Evolutionary conservation across 2,113 vertebrate species (phyloP).

Genomic region (Addax nasomaculatus): DNA sequence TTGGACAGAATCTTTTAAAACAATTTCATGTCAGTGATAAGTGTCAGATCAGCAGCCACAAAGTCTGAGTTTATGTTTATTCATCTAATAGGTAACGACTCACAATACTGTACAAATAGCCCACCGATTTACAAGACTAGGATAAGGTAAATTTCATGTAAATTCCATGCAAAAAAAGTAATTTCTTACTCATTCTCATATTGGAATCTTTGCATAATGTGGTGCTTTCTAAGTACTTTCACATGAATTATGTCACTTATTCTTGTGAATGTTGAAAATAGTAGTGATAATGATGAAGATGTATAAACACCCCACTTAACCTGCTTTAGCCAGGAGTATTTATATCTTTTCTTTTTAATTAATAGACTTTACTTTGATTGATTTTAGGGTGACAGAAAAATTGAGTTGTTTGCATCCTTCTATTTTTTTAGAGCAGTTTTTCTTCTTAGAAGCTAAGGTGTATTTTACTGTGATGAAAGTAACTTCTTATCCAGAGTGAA

Average conservation of each 20-base stretch:
- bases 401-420: slow-evolving; percentile 10
- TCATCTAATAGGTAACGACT: slow-evolving; percentile 39
- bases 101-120: slow-evolving; percentile 17
- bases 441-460: slow-evolving; percentile 11
- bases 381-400: slow-evolving; percentile 26
- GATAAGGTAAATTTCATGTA: slow-evolving; percentile 1
- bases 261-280: neutral
- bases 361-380: neutral
- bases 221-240: neutral
- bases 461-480: slow-evolving; percentile 16
- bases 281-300: neutral
- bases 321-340: neutral
- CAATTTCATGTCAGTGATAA: slow-evolving; percentile 24
- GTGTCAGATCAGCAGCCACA: slow-evolving; percentile 35
- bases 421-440: neutral
- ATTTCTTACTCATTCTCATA: neutral
- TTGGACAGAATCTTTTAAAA: slow-evolving; percentile 45
- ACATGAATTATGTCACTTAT: neutral
- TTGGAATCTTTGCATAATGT: neutral
- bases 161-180: neutral
- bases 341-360: neutral
- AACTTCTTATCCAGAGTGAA: slow-evolving; percentile 13
- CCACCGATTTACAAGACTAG: neutral
- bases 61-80: slow-evolving; percentile 58
- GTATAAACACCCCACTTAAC: neutral